Percentiles rank a stretch among this genome's conserved stretches.
These are phyloP conservation scores for Pachydiplax longipennis DNA, from an alignment of 2,888 invertebrate genomes.

Conservation along the genomic window DNA sequence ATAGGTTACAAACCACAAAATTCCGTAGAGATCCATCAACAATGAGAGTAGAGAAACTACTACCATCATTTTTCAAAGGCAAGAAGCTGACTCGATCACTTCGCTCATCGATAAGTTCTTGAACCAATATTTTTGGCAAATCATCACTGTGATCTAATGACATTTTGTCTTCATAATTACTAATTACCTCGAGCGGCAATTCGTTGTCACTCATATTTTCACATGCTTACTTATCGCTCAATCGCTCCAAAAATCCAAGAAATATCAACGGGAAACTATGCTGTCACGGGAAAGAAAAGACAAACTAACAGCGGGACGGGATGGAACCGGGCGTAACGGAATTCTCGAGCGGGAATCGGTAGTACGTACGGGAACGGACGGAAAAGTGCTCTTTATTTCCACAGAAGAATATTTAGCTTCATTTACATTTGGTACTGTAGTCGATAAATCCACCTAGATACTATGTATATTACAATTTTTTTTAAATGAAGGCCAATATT, in stretches of 20 bases:
- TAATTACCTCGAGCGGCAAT: neutral
- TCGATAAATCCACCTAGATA: too few relatives aligned
- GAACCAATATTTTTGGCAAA: neutral
- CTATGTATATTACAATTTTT: too few relatives aligned
- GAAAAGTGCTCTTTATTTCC: neutral
- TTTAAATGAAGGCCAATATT: too few relatives aligned
- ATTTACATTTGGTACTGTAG: too few relatives aligned
- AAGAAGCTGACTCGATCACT: neutral
- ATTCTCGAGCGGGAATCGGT: neutral
- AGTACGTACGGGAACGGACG: neutral
- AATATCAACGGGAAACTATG: neutral
- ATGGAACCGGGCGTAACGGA: neutral
- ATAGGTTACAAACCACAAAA: neutral
- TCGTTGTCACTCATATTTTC: neutral
- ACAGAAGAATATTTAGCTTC: neutral
- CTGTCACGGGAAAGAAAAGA: neutral
- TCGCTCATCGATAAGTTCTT: neutral
- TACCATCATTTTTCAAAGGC: neutral
- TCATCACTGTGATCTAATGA: neutral
- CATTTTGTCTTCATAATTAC: neutral
- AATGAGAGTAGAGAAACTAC: neutral
- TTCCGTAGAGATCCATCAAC: neutral
- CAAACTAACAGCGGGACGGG: neutral
- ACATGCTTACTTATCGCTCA: neutral
- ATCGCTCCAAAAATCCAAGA: neutral